Evolutionary conservation across 1,140 invertebrate species (phyloP), one percentile per base, ranked within the genome.

Genomic region (Notospermus geniculatus): DNA sequence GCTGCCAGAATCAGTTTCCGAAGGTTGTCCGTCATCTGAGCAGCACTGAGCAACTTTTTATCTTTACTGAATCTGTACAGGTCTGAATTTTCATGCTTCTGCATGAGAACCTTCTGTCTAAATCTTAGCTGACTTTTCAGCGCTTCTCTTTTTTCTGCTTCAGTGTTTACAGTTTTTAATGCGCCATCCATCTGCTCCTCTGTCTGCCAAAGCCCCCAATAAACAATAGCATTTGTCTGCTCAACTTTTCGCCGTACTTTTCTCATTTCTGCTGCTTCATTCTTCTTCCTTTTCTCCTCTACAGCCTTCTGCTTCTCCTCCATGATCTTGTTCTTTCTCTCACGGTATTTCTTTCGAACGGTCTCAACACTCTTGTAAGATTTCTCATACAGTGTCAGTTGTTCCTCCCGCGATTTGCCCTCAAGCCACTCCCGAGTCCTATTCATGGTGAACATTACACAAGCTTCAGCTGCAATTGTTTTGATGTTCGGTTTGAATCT

Each of bases 81-180:
- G n/a, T n/a, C n/a, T n/a, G n/a, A n/a, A n/a, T 46, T 1, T 54
- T n/a, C 45, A 19, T 29, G 41, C 1, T 30, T 55, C 36, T 67
- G 65, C 22, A 60, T 28, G 9, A 67, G 46, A 13, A 67, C 62
- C 1, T 46, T 2, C 28, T 60, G 57, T 30, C 65, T 22, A 36
- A 67, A 68, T 19, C 66, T 65, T 2, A 68, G 36, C 25, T 68
- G 63, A 45, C 60, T 32, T 56, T 57, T 59, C 7, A 68, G 36
- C 27, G 64, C 66, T 53, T 32, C 41, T 23, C 32, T 59, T 41
- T 62, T 57, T 17, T 59, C 57, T 5, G 22, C 59, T 27, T 36
- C 59, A 5, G 22, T 57, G 27, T 59, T 62, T 9, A 53, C 15
- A 17, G 15, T 1, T 25, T 54, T 27, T 30, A 53, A 23, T 23